Evolutionary conservation across 2,113 vertebrate genomes (phyloP), one percentile per base, ranked within the genome.

Genomic region (Chionis minor): DNA sequence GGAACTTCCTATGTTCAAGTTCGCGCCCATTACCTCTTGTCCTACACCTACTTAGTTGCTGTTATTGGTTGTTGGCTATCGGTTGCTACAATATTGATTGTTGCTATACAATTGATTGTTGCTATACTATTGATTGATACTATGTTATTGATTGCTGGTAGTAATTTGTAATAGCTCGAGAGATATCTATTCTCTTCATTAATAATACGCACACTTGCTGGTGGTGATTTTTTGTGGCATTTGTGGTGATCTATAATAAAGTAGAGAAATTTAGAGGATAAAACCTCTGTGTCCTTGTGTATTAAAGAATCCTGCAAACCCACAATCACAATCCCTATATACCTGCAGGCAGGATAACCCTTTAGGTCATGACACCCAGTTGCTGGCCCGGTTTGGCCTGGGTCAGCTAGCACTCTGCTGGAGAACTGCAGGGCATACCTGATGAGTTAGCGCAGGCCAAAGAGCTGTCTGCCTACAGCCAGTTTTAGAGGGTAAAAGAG

Each of bases 251-350:
- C 23, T 54, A 6, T 71, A 44, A 75, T 54, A 54, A 80, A 79
- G 7, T 4, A n/a, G 33, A 75, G 40, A 61, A 42, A 71, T 44
- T 54, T 33, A 81, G 62, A 81, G 14, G 47, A 54, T 20, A 83
- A 95, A 84, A 9, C 15, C 16, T 52, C 33, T n/a, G 7, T 78
- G 28, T 61, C 26, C 32, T 56, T 42, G 6, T 55, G 8, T 47
- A 27, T 52, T 78, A 70, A 78, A 81, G 73, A 44, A 12, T 56
- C 11, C 35, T 40, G 9, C 33, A 82, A 92, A 65, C 15, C 30
- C 51, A 56, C 0, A 0, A 8, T 44, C 35, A 35, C 3, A 5
- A 21, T 71, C 35, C 74, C 33, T 71, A 5, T 23, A n/a, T 18
- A 55, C 6, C 6, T 6, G 0, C 6, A 49, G 44, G 6, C 20